phyloP scores from a whole-genome alignment of 2,888 invertebrate species.

The Lepidochitona cinerea region DNA sequence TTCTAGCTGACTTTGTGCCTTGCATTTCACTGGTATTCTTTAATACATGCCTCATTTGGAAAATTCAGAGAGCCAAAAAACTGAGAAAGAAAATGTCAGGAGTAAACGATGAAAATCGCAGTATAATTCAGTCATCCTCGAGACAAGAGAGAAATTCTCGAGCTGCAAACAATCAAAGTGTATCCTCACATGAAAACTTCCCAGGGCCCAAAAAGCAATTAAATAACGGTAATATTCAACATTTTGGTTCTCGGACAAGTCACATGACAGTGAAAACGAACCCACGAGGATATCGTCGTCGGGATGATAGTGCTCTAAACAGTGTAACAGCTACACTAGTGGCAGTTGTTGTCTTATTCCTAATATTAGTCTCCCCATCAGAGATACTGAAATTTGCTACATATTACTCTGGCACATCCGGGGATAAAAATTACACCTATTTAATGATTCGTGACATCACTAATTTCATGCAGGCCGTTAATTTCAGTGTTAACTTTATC shows the following conservation, averaged over 20 bases:
- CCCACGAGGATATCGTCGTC: neutral
- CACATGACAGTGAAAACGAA: neutral
- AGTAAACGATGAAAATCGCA: neutral
- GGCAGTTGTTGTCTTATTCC: conserved; percentile 63
- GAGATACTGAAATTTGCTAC: conserved; percentile 62
- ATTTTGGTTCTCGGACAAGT: conserved; percentile 1
- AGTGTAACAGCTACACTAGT: conserved; percentile 66
- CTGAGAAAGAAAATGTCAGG: conserved; percentile 51
- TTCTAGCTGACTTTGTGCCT: conserved; percentile 62
- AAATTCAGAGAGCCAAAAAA: conserved; percentile 49
- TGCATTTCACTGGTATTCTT: conserved; percentile 62
- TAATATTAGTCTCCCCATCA: conserved; percentile 65
- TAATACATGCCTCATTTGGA: conserved; percentile 61
- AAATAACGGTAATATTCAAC: neutral
- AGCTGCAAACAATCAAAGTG: neutral
- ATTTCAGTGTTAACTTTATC: conserved; percentile 82
- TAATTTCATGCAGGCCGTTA: conserved; percentile 64
- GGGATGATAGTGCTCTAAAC: conserved; percentile 58
- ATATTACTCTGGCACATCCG: conserved; percentile 26
- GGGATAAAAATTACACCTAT: conserved; percentile 12
- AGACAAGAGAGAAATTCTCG: neutral
- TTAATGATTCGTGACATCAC: conserved; percentile 43
- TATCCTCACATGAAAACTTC: neutral
- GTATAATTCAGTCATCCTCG: neutral
- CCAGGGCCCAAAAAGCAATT: neutral